phyloP scores from a whole-genome alignment of 2,113 vertebrate genomes.

The Lamprologus lemairii region DNA sequence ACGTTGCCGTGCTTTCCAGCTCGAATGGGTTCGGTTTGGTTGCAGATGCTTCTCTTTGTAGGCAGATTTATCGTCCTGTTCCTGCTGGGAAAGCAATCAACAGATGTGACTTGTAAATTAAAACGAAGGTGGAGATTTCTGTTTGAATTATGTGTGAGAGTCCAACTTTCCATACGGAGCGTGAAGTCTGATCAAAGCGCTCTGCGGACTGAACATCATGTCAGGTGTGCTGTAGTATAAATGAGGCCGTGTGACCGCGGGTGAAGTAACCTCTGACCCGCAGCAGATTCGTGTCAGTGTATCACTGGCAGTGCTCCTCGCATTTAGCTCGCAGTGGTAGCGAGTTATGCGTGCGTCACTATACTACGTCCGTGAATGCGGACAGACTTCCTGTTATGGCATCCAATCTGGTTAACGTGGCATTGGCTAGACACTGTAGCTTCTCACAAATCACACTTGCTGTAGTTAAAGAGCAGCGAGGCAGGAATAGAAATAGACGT shows the following conservation, averaged over 20 bases:
- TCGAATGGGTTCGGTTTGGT: not conserved
- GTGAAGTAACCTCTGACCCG: constrained; percentile 48
- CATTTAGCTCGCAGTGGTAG: constrained; percentile 33
- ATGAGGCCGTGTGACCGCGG: constrained; percentile 16
- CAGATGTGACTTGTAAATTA: not conserved
- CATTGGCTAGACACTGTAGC: constrained; percentile 14
- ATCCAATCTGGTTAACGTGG: constrained; percentile 56
- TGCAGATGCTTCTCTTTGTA: not conserved
- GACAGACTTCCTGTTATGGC: constrained; percentile 54
- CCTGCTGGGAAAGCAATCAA: not conserved
- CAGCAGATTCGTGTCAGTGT: constrained; percentile 46
- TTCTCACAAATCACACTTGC: constrained; percentile 23
- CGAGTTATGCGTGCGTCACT: constrained; percentile 44
- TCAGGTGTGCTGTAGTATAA: constrained; percentile 16
- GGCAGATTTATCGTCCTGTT: not conserved
- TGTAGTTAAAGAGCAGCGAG: not conserved
- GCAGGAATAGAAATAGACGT: constrained; percentile 5
- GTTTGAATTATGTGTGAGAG: not conserved
- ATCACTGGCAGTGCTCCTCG: constrained; percentile 46
- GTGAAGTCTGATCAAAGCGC: not conserved
- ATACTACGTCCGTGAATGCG: constrained; percentile 2
- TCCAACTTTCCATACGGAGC: not conserved
- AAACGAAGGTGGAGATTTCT: not conserved
- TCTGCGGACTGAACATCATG: not conserved
- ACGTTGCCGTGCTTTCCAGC: not conserved